A percentile compares a stretch with the other conserved stretches of the same genome.
Conservation (phyloP, 2,797 vertebrate species). For the Heterohyrax brucei region DNA sequence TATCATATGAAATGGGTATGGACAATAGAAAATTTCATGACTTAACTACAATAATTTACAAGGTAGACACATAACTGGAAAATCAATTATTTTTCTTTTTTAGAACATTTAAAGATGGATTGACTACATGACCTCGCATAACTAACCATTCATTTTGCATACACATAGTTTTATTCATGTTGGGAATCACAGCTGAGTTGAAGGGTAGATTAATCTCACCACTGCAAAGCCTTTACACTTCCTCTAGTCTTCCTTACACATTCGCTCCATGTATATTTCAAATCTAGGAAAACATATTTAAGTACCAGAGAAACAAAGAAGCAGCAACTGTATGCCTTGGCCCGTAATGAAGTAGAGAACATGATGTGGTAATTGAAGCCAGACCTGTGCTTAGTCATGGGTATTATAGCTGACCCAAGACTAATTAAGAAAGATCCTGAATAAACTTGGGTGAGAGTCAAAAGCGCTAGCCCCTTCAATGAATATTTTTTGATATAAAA, state of each 20-base stretch:
- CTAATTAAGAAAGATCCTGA: conserved; percentile 86
- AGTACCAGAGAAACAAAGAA: conserved; percentile 79
- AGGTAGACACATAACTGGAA: conserved; percentile 41
- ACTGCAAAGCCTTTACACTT: conserved; percentile 44
- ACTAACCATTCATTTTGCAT: conserved; percentile 67
- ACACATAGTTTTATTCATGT: conserved; percentile 59
- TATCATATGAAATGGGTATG: conserved; percentile 25
- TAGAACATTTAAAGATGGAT: conserved; percentile 20
- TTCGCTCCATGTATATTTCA: conserved; percentile 76
- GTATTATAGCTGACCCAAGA: conserved; percentile 73
- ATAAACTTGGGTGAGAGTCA: conserved; percentile 81
- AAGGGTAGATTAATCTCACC: conserved; percentile 62
- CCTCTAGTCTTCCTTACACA: conserved; percentile 74
- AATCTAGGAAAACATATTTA: conserved; percentile 73
- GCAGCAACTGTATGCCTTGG: conserved; percentile 80
- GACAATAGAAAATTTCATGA: conserved; percentile 60
- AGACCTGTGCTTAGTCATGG: conserved; percentile 77
- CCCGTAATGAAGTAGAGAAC: conserved; percentile 77
- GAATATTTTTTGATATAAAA: conserved; percentile 87
- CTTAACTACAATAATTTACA: conserved; percentile 55
- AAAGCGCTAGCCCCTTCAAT: conserved; percentile 81
- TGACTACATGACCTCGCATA: conserved; percentile 58
- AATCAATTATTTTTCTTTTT: conserved; percentile 67
- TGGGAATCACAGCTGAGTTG: not conserved
- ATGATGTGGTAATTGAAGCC: conserved; percentile 80